phyloP scores from a whole-genome alignment of 2,113 vertebrate genomes.

The Diphyllodes magnificus region DNA sequence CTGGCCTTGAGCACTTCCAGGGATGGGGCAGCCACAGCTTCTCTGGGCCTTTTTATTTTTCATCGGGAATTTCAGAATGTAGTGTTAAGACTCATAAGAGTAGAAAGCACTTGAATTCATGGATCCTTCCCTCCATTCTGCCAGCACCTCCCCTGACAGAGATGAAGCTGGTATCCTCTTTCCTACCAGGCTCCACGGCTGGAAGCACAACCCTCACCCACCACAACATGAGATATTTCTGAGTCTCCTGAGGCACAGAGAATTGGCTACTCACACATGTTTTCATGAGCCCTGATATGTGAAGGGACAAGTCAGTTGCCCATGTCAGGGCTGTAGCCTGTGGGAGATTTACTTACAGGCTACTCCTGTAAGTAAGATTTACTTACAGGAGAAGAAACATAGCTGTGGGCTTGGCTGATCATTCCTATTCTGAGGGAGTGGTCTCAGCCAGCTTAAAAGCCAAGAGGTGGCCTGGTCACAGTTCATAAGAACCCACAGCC shows the following conservation, averaged over 20 bases:
- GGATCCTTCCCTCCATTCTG: not conserved
- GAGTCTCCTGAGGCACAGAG: not conserved
- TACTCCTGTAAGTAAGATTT: too few relatives aligned
- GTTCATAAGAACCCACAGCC: not conserved
- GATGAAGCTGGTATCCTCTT: not conserved
- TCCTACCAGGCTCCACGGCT: not conserved
- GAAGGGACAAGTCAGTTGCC: not conserved
- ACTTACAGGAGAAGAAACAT: not conserved
- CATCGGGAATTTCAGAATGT: not conserved
- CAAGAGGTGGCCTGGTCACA: not conserved
- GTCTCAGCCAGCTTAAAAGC: not conserved
- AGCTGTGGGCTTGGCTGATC: not conserved
- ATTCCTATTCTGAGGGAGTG: not conserved
- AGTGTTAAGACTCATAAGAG: not conserved
- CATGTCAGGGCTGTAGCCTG: not conserved
- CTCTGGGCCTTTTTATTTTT: not conserved
- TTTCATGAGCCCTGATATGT: not conserved
- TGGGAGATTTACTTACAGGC: not conserved
- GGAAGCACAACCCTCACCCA: not conserved
- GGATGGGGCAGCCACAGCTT: not conserved
- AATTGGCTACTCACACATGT: not conserved
- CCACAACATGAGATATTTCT: not conserved
- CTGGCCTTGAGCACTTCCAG: not conserved
- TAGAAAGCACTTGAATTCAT: not conserved
- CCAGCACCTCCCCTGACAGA: not conserved